Base-by-base conservation (phyloP, 2,888 invertebrate genomes). In the Bugulina stolonifera region DNA sequence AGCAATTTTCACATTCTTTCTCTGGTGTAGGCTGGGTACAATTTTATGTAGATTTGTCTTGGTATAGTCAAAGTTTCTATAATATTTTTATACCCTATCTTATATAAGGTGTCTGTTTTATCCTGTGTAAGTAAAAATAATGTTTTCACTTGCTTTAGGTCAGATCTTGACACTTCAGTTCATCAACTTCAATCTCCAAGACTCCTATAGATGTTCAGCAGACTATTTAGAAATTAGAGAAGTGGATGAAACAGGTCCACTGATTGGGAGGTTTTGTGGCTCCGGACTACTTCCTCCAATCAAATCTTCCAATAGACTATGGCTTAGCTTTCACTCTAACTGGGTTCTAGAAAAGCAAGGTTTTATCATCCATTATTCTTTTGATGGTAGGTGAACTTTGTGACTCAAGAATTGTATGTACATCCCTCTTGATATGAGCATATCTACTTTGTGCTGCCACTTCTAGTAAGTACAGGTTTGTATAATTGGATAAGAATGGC, bases 291-390 rank as follows among this genome's bases (percentile, higher is more conserved):
- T 27, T 64, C 64, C 64, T 18, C 27, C 14, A 25, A 32, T 64
- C 32, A 18, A 25, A 27, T 64, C 64, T 10, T 10, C 32, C 34
- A 34, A 14, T 18, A 25, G 29, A 32, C 32, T 64, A 14, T 64
- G 64, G 64, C 10, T 64, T 3, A 27, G n/a, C 22, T 27, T 64
- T 64, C 64, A 64, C n/a, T 64, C 64, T 14, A 64, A 64, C 64
- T 64, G 32, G 32, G 32, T 34, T 25, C 10, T 64, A 64, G 64
- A 64, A 64, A 64, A 64, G 34, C 32, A 14, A 29, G 64, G 64
- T 10, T 64, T 64, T 27, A 32, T 25, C 5, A 64, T 64, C 2
- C 27, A 22, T 1, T 64, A 64, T 64, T 22, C 25, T 27, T 25
- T 64, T 32, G 32, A 34, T 29, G 64, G 64, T 64, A 32, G 18